Base-by-base conservation (phyloP, 1,140 invertebrate genomes). In the Dendrolimus kikuchii region DNA sequence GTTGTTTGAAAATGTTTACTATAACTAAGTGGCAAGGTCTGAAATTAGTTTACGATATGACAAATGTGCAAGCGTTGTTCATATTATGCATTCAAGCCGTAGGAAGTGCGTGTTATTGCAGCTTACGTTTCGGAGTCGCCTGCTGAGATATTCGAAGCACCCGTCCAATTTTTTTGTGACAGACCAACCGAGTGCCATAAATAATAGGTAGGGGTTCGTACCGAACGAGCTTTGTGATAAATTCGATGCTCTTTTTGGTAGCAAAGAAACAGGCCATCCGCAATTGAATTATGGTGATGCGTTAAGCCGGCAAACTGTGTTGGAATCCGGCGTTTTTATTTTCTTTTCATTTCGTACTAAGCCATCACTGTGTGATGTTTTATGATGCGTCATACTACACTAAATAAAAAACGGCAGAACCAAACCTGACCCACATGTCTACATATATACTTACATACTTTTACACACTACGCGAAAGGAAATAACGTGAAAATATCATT, bases 71-170 rank as follows among this genome's bases (percentile, higher is more conserved):
- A 62, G 57, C 52, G 56, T 59, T 55, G 46, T 40, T 48, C 62
- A 60, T 64, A 66, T 73, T 74, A 61, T 70, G 64, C 66, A 73
- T 66, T 66, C 60, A 69, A 59, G 61, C 49, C 58, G 58, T 63
- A 86, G 83, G 83, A 86, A 86, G 74, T 83, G 71, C 76, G 73
- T 86, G 81, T 86, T 86, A 71, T 84, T 83, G 80, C 83, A 86
- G 83, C 83, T 84, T 84, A 83, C 70, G 75, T 71, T 77, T 75
- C 62, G 68, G 57, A 77, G 77, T 68, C 75, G 80, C 83, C 83
- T 71, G 83, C 80, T 86, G 83, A 79, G 83, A 76, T 75, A 80
- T 83, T 81, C 74, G 74, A 74, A 57, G 74, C 81, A 84, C 76
- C 79, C 78, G 81, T 72, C 78, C 66, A 66, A 23, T 23, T 86